Conservation (phyloP, 2,113 vertebrate species). For the Cercocebus atys region DNA sequence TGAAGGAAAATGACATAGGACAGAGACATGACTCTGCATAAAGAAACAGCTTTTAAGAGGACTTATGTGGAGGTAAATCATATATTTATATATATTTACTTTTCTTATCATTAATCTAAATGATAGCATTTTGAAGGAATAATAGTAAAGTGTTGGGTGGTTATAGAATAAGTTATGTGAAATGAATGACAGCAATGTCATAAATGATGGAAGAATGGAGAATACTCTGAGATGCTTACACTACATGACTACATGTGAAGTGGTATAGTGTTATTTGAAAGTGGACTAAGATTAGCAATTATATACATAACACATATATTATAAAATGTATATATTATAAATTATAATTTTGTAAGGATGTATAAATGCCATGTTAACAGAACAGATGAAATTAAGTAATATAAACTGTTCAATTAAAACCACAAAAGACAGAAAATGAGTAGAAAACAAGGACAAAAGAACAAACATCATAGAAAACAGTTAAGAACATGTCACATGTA, state of each 20-base stretch:
- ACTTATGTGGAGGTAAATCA: no score
- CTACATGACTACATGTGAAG: background rate
- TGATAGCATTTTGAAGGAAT: background rate
- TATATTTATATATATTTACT: no score
- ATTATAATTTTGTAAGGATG: background rate
- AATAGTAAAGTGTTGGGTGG: no score
- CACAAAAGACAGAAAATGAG: background rate
- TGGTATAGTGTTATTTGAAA: background rate
- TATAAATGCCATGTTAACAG: background rate
- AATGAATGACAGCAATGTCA: background rate
- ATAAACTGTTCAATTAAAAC: background rate
- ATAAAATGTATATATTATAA: no score
- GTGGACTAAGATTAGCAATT: background rate
- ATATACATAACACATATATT: background rate
- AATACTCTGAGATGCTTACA: background rate
- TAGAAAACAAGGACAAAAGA: background rate
- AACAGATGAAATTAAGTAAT: background rate
- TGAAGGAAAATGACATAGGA: background rate
- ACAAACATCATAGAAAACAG: background rate
- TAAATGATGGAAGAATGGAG: background rate
- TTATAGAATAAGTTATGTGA: background rate
- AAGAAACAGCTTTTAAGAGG: background rate
- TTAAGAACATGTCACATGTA: no score
- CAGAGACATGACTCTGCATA: background rate
- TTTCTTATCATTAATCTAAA: background rate